Evolutionary conservation across 2,113 vertebrate species (phyloP).

Genomic region (Orthonyx spaldingii): DNA sequence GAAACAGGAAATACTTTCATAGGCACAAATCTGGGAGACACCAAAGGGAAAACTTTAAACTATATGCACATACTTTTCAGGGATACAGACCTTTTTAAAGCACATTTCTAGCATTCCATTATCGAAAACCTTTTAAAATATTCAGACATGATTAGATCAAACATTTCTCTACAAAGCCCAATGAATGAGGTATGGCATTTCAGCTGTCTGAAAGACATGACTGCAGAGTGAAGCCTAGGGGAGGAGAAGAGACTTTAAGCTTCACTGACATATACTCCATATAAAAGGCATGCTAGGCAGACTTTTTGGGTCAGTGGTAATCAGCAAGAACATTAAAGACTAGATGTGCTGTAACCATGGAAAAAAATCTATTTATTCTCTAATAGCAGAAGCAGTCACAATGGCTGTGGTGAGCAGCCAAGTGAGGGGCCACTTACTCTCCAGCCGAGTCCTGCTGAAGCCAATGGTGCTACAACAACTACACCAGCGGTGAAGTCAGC

Average conservation of each 20-base stretch:
- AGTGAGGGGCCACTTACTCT: constrained; percentile 11
- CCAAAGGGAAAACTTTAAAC: neutral
- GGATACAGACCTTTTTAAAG: constrained; percentile 12
- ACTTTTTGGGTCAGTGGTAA: constrained; percentile 67
- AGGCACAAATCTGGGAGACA: neutral
- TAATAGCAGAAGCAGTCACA: constrained; percentile 38
- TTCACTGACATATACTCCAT: constrained; percentile 49
- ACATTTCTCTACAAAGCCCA: constrained; percentile 31
- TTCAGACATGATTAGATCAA: constrained; percentile 61
- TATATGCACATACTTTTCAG: neutral
- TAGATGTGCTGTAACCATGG: constrained; percentile 28
- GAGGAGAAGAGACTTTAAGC: constrained; percentile 63
- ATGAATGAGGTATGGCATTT: constrained; percentile 52
- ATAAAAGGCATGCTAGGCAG: constrained; percentile 58
- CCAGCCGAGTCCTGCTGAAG: neutral
- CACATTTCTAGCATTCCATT: neutral
- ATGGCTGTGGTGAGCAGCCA: neutral
- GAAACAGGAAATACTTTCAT: neutral
- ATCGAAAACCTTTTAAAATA: constrained; percentile 52
- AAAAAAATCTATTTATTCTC: constrained; percentile 35
- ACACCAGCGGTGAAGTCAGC: neutral
- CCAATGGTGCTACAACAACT: neutral
- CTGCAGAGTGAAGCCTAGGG: constrained; percentile 55
- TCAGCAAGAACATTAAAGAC: constrained; percentile 62
- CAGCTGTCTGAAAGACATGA: constrained; percentile 53